Evolutionary conservation across 1,140 invertebrate genomes (phyloP).

Genomic region (Penaeus vannamei): DNA sequence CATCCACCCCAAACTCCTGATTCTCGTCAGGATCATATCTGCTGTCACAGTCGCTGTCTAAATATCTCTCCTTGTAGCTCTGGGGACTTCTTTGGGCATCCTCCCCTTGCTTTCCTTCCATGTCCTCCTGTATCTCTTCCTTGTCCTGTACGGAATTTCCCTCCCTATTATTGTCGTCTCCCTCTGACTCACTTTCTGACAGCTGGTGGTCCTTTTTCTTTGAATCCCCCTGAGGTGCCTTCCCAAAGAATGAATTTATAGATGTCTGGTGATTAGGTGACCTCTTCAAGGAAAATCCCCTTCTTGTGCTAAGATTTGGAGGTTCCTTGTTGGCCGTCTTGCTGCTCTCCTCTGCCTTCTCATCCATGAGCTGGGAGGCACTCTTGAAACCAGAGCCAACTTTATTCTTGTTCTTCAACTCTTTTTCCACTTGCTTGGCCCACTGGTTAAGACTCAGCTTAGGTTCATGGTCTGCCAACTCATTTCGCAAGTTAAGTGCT

Average conservation of each 20-base stretch:
- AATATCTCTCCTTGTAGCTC: too few species aligned
- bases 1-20: conserved; percentile 45
- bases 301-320: conserved; percentile 27
- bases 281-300: conserved; percentile 49
- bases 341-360: background rate
- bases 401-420: conserved; percentile 38
- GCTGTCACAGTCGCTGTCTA: background rate
- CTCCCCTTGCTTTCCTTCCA: background rate
- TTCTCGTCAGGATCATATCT: conserved; percentile 52
- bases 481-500: background rate
- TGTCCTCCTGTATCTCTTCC: background rate
- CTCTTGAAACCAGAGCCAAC: conserved; percentile 25
- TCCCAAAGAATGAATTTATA: conserved; percentile 37
- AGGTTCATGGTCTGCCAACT: conserved; percentile 47
- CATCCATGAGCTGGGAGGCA: conserved; percentile 36
- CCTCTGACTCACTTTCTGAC: conserved; percentile 52
- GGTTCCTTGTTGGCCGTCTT: conserved; percentile 17
- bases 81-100: background rate
- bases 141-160: too few species aligned
- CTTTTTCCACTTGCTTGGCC: conserved; percentile 45
- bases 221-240: background rate
- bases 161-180: background rate
- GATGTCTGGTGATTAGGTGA: conserved; percentile 53
- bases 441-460: conserved; percentile 31
- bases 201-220: conserved; percentile 18